These are phyloP conservation scores for Clanis bilineata DNA, from an alignment of 2,888 invertebrate genomes.

Conservation along the genomic window DNA sequence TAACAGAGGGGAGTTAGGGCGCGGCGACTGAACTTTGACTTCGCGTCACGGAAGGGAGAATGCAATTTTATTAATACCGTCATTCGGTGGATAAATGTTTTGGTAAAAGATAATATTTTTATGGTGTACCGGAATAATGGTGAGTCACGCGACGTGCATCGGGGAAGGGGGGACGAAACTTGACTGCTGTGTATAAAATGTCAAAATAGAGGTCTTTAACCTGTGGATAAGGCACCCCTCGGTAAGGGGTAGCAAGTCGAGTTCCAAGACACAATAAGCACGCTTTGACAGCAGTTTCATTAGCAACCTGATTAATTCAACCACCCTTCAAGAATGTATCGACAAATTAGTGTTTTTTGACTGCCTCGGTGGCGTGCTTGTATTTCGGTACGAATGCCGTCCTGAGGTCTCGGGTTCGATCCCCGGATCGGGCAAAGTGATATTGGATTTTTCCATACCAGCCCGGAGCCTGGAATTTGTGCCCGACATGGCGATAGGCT, in stretches of 20 bases:
- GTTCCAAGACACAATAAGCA: neutral
- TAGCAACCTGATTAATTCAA: neutral
- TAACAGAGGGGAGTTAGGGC: constrained; percentile 33
- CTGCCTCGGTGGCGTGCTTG: too few relatives aligned
- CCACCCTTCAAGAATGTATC: too few relatives aligned
- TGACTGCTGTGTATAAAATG: neutral
- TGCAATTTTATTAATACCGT: constrained; percentile 17
- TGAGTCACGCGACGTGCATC: neutral
- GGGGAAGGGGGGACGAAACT: neutral
- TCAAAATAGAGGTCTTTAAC: neutral
- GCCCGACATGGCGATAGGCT: too few relatives aligned
- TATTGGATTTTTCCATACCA: too few relatives aligned
- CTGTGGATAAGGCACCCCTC: neutral
- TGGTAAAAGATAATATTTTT: constrained; percentile 6
- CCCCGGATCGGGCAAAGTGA: too few relatives aligned
- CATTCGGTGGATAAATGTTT: constrained; percentile 3
- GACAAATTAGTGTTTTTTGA: too few relatives aligned
- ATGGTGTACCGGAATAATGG: neutral
- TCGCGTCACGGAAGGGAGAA: constrained; percentile 27
- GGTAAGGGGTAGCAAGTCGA: neutral
- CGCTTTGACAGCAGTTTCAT: neutral
- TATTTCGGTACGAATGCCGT: too few relatives aligned
- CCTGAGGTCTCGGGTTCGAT: too few relatives aligned
- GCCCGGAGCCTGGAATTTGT: too few relatives aligned
- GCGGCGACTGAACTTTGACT: constrained; percentile 41